These are phyloP conservation scores for Drosophila pseudotakahashii DNA, from an alignment of 2,888 invertebrate genomes.

Conservation along the genomic window DNA sequence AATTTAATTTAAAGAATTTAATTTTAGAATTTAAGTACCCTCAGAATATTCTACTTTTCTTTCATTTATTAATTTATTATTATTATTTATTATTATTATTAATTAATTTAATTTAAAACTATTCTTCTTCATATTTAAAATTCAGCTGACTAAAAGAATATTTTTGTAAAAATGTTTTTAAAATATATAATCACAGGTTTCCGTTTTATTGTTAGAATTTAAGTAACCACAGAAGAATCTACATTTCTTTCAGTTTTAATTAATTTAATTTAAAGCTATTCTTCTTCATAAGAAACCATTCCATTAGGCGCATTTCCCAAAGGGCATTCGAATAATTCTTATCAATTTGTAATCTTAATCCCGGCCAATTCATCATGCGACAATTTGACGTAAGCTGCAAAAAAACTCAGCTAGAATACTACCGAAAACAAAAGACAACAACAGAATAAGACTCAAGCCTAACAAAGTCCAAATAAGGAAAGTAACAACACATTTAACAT, in stretches of 20 bases:
- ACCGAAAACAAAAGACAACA: slow-evolving; percentile 6
- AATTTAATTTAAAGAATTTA: no score
- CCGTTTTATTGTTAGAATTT: no score
- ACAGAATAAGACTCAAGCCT: slow-evolving; percentile 7
- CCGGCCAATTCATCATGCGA: slow-evolving; percentile 57
- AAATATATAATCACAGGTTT: no score
- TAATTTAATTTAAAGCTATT: neutral
- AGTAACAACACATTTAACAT: slow-evolving; percentile 50
- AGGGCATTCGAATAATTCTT: slow-evolving; percentile 39
- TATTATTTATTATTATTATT: no score
- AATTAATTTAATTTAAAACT: no score
- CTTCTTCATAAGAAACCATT: neutral
- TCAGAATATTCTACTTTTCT: no score
- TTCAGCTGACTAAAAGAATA: no score
- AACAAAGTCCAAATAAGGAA: slow-evolving; percentile 1
- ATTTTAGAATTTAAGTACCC: no score
- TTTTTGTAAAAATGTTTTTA: no score
- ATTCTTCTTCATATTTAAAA: no score
- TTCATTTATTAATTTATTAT: no score
- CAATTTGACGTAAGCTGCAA: slow-evolving; percentile 30
- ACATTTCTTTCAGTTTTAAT: neutral
- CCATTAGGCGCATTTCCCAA: slow-evolving; percentile 13
- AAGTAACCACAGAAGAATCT: no score
- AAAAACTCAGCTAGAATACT: slow-evolving; percentile 8
- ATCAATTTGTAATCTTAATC: slow-evolving; percentile 56